Evolutionary conservation across 2,888 invertebrate species (phyloP), one percentile per base, ranked within the genome.

Genomic region (Polyploca ridens): DNA sequence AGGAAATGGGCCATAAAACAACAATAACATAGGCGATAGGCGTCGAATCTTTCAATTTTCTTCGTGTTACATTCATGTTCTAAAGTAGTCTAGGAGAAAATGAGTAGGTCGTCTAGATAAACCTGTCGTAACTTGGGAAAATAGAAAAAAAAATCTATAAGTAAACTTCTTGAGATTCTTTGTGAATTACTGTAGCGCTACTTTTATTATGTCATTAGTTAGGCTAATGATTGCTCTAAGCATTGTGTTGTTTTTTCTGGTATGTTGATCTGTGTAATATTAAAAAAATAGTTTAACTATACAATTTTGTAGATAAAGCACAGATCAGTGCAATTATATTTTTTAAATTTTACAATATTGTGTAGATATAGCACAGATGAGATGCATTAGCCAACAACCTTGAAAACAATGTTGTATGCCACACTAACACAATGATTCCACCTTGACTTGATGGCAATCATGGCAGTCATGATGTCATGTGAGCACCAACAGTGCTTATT

Each of bases 1-100:
- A 72, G 75, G 72, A 76, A 81, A 70, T 70, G 65, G 66, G 65
- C 63, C 68, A 68, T 81, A 75, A 79, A 79, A 64, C 61, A 64
- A 8, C 63, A 59, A 62, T 71, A 67, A 74, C 72, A 70, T 58
- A 63, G n/a, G 62, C 7, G 54, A 7, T 54, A 46, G 49, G 59
- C 69, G 69, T 38, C 62, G 64, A 66, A 41, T 19, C 38, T 19
- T 44, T 61, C 6, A 11, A 61, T 44, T 44, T 41, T 61, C 61
- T 41, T 41, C 41, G 13, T 5, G 41, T 38, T 41, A 19, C 27
- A 27, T 61, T 19, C 35, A 33, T 0, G 58, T 14, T 58, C 1
- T 4, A 35, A 35, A 19, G 58, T n/a, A 33, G 33, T 5, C n/a
- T 58, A 14, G 58, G 13, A 5, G 33, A 14, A 58, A 33, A 33